phyloP scores from a whole-genome alignment of 2,797 vertebrate genomes.

The Pelobates cultripes region DNA sequence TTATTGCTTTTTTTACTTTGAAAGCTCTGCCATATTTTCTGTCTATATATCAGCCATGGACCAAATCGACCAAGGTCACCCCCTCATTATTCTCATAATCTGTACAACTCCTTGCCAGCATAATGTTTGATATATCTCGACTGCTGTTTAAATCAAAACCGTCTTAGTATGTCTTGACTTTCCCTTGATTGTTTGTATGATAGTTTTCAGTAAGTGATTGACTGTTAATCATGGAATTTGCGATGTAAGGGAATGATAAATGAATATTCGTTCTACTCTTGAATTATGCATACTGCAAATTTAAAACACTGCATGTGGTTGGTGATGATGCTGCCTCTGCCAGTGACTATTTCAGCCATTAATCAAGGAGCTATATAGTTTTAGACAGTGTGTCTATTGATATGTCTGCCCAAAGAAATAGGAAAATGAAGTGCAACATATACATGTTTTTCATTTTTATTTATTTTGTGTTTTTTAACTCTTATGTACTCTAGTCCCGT shows the following conservation, averaged over 20 bases:
- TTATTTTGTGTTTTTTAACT: too few species aligned
- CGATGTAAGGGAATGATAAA: constrained; percentile 46
- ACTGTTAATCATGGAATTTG: constrained; percentile 50
- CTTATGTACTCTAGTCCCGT: too few species aligned
- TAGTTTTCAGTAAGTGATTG: constrained; percentile 51
- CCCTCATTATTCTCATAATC: constrained; percentile 53
- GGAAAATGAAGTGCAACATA: background rate
- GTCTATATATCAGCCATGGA: constrained; percentile 51
- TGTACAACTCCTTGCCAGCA: constrained; percentile 47
- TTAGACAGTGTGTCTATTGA: background rate
- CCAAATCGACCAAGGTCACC: constrained; percentile 50
- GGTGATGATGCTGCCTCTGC: constrained; percentile 22
- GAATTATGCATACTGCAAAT: constrained; percentile 49
- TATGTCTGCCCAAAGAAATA: background rate
- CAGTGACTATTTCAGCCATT: background rate
- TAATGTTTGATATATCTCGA: constrained; percentile 51
- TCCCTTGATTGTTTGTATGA: constrained; percentile 51
- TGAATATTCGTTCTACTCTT: constrained; percentile 52
- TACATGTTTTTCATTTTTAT: too few species aligned
- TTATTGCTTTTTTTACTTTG: constrained; percentile 49
- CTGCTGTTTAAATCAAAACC: constrained; percentile 50
- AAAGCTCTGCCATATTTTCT: constrained; percentile 50
- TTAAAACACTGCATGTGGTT: constrained; percentile 23
- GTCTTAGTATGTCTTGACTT: constrained; percentile 44
- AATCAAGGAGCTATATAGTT: background rate